Base-by-base conservation (phyloP, 2,888 invertebrate species). In the Callinectes sapidus region DNA sequence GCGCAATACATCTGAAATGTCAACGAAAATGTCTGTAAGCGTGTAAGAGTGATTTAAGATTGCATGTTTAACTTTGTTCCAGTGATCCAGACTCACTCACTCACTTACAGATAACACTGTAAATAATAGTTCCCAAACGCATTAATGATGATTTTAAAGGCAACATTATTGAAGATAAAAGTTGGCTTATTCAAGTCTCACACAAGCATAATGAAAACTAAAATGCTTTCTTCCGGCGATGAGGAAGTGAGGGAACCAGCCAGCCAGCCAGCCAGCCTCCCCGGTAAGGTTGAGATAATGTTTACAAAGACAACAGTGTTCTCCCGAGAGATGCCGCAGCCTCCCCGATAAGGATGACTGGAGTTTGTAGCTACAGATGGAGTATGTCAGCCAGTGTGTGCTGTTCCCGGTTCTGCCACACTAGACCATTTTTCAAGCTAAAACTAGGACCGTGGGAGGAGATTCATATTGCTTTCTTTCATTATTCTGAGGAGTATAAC, bases 291-390 rank as follows among this genome's bases (percentile, higher is more conserved):
- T 61, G 61, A 61, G 61, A 18, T 61, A n/a, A 23, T 61, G 61
- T 61, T 61, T 61, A 61, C 61, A 61, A 61, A 61, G 61, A 61
- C 61, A 61, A 61, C 61, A 61, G 61, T 61, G 61, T 61, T 61
- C 61, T 61, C 61, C 61, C 23, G 61, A 61, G 61, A 23, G 61
- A 13, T 61, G 61, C 61, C 61, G 2, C 61, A 5, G 61, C 61
- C 61, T 23, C 61, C n/a, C 5, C 23, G 23, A 61, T 61, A 61
- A 23, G 61, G 61, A 18, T 61, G 61, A 23, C 61, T 61, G 61
- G 61, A 61, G 61, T 61, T 61, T 61, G 61, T 61, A 23, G 61
- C 61, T 23, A 23, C 61, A 61, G 61, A 61, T 61, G 61, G 61
- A 23, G 61, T 61, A 13, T 61, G 61, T 61, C 61, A 61, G 61